phyloP scores from a whole-genome alignment of 2,113 vertebrate genomes.

The Pseudopipra pipra region DNA sequence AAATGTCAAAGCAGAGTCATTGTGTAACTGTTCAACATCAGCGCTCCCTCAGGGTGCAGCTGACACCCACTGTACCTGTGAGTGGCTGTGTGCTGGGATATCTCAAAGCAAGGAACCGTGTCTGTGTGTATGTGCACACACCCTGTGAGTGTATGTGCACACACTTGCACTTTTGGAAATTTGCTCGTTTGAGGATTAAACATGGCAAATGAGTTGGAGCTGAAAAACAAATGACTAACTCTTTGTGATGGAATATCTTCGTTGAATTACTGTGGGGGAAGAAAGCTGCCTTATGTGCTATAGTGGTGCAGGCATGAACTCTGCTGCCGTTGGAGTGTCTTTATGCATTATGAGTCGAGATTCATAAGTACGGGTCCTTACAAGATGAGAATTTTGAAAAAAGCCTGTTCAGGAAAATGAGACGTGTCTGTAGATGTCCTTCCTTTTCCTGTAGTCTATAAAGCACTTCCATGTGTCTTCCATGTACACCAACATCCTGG shows the following conservation, averaged over 20 bases:
- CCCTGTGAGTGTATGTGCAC: rapidly evolving
- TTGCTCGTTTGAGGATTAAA: background rate
- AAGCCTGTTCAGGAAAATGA: background rate
- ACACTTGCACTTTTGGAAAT: background rate
- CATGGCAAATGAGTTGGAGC: background rate
- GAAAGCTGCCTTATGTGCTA: rapidly evolving
- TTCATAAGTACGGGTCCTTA: background rate
- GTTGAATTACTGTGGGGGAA: background rate
- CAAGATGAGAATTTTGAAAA: background rate
- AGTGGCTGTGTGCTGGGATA: background rate
- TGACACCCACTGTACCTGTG: background rate
- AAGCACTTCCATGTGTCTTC: background rate
- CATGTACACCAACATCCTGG: background rate
- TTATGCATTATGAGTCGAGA: background rate
- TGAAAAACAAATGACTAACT: background rate
- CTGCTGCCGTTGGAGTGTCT: background rate
- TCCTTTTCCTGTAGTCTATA: background rate
- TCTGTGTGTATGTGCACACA: rapidly evolving
- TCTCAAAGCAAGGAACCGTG: background rate
- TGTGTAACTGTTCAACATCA: rapidly evolving
- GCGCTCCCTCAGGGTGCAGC: background rate
- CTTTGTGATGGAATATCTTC: background rate
- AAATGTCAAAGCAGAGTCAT: rapidly evolving
- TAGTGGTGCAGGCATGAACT: background rate
- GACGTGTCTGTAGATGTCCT: background rate